Base-by-base conservation (phyloP, 2,888 invertebrate genomes). In the Netelia inedita region DNA sequence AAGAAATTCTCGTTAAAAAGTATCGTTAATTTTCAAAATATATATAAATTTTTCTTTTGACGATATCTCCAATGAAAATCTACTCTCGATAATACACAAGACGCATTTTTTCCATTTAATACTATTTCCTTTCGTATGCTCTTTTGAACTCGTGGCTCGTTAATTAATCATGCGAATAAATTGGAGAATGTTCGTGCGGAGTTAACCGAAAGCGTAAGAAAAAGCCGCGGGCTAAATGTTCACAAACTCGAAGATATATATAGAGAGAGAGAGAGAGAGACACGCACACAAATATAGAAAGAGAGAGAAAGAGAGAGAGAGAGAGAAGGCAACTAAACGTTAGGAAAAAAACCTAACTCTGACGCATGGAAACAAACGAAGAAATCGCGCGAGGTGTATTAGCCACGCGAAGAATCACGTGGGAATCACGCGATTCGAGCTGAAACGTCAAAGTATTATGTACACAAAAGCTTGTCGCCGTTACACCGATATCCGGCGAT, bases 401-500 rank as follows among this genome's bases (percentile, higher is more conserved):
- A 35, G 46, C 16, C 55, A 19, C 41, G 35, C 19, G 55, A 46
- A 50, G 10, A 55, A 76, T 83, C 72, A 80, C 72, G 79, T 79
- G 79, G 43, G 50, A 3, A 75, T 80, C 83, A 72, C 79, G 83
- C 79, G 79, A 78, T 68, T 46, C 23, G 55, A 28, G 23, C 63
- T 46, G 61, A 68, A 76, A 73, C 75, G 80, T 73, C 68, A 59
- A 78, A 59, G 68, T 68, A 16, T 69, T 78, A 57, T 50, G 68
- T 61, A 61, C 41, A 78, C 59, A 78, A 66, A 41, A 41, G 16
- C 57, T 16, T 11, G 5, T 66, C 14, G 50, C 61, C 63, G 68
- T 19, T 23, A 57, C 14, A 66, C 50, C 16, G 59, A 61, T 78
- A 79, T 79, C 79, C 71, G 69, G 46, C 53, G 63, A 66, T 68